Evolutionary conservation across 2,888 invertebrate genomes (phyloP), one percentile per base, ranked within the genome.

Genomic region (Prosopocoilus inquinatus): DNA sequence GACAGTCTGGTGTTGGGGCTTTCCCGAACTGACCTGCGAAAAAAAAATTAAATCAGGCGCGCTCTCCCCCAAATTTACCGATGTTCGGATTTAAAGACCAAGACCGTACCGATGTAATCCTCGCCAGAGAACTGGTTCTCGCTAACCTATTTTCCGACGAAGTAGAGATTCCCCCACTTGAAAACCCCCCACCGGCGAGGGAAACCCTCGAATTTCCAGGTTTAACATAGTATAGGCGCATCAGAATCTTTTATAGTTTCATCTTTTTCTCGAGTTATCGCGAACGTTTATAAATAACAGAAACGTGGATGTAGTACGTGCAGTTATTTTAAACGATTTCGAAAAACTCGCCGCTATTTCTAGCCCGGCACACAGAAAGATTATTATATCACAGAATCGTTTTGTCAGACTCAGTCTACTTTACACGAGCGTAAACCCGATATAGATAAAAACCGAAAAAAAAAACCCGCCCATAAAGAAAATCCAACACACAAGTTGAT

Each of bases 1-100:
- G 61, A 86, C 84, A 66, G 85, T 84, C 67, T 86, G 84, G 63
- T 81, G 83, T 67, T 85, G 85, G 66, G 83, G 84, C 58, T 79
- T 79, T 61, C 82, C 80, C 70, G 83, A 82, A 72, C 82, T 84
- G 64, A 87, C 82, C 86, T 87, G 78, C 20, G 76, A 75, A 57
- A 53, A 55, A 13, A 53, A 53, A 16, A 46, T 16, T n/a, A 39
- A 43, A 48, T 11, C 5, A 36, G 9, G 12, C 12, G 12, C 12
- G n/a, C 7, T 36, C 36, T 36, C 12, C 12, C 36, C 9, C 9
- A 8, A n/a, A 38, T 5, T 28, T 28, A 28, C 20, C 20, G n/a
- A n/a, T n/a, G 20, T 28, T 28, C 20, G 20, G 20, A 7, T 5
- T 28, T 28, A 28, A 28, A 28, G 20, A 28, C 20, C 20, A 28